Conservation (phyloP, 2,888 invertebrate genomes). For the Muschampia plurimacula region DNA sequence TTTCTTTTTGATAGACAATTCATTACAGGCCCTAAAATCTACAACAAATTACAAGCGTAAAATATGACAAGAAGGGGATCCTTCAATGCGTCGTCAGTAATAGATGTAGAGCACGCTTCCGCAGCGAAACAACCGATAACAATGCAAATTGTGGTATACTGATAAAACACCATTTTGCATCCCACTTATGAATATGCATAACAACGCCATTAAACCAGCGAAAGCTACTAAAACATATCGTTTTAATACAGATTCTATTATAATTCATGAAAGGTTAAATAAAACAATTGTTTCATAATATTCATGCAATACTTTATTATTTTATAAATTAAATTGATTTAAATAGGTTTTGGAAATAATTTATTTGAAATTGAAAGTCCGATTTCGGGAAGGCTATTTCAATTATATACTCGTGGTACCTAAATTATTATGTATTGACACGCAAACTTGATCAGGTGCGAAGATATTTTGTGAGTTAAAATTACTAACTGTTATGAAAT, state of each 20-base stretch:
- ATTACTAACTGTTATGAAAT: conserved; percentile 50
- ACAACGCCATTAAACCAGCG: background rate
- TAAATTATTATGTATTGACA: conserved; percentile 55
- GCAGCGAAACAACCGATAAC: conserved; percentile 69
- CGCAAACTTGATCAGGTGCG: conserved; percentile 52
- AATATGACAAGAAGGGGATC: background rate
- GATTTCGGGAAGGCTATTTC: conserved; percentile 57
- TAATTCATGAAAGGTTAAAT: too few relatives aligned
- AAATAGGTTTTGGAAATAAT: background rate
- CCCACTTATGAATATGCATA: conserved; percentile 13
- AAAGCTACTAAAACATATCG: background rate
- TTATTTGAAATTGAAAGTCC: conserved; percentile 57
- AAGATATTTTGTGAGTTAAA: conserved; percentile 38
- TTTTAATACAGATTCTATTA: too few relatives aligned
- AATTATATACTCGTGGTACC: conserved; percentile 48
- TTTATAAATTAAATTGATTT: background rate
- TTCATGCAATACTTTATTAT: background rate
- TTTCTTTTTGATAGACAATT: background rate
- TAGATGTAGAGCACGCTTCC: conserved; percentile 74
- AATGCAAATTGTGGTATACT: conserved; percentile 66
- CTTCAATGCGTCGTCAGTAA: background rate
- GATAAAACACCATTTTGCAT: conserved; percentile 40
- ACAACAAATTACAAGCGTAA: too few relatives aligned
- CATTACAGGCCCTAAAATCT: too few relatives aligned
- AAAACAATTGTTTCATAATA: background rate